Evolutionary conservation across 2,113 vertebrate species (phyloP).

Genomic region (Dromiciops gliroides): DNA sequence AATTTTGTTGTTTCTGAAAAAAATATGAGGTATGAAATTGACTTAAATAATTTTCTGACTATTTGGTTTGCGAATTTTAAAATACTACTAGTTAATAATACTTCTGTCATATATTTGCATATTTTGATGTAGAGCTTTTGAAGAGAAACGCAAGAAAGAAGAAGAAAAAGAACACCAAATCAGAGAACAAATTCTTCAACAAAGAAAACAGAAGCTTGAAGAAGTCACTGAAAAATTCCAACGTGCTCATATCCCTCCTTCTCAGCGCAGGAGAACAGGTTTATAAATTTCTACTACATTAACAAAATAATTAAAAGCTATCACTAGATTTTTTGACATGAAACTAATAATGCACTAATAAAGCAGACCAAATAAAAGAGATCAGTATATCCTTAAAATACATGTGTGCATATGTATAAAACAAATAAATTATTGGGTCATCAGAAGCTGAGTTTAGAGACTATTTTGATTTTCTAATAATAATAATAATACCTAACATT

Average conservation of each 20-base stretch:
- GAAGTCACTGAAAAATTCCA: constrained; percentile 94
- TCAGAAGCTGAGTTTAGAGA: constrained; percentile 35
- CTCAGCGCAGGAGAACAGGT: constrained; percentile 87
- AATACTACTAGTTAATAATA: constrained; percentile 18
- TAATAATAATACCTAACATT: not conserved
- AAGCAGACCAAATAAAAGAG: constrained; percentile 41
- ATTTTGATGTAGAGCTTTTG: constrained; percentile 87
- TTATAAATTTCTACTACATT: constrained; percentile 61
- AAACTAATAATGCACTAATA: constrained; percentile 24
- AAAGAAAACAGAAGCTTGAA: constrained; percentile 89
- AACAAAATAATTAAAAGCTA: constrained; percentile 33
- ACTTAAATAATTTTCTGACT: constrained; percentile 42
- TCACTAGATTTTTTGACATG: constrained; percentile 10
- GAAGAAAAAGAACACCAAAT: constrained; percentile 88
- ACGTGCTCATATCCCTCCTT: constrained; percentile 85
- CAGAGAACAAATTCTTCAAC: constrained; percentile 89
- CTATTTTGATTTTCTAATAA: constrained; percentile 41
- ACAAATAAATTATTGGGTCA: not conserved
- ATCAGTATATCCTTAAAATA: constrained; percentile 1
- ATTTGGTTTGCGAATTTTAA: constrained; percentile 48
- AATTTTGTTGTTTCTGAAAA: constrained; percentile 51
- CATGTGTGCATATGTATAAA: too few species aligned
- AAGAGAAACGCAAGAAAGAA: constrained; percentile 88
- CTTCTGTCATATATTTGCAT: constrained; percentile 42
- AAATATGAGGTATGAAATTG: constrained; percentile 58